Evolutionary conservation across 2,888 invertebrate genomes (phyloP).

Genomic region (Acronicta aceris): DNA sequence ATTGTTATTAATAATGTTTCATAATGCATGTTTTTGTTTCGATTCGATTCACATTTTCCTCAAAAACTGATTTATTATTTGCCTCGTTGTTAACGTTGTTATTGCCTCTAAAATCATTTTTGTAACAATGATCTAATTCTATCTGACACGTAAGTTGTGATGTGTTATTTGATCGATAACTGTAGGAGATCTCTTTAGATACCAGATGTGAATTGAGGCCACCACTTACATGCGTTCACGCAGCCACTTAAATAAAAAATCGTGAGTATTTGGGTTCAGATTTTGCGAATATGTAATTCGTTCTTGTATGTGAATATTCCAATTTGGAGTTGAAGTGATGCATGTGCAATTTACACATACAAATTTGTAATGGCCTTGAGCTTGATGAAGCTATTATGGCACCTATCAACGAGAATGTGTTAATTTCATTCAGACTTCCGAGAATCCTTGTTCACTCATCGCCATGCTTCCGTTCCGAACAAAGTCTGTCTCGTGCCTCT

Average conservation of each 20-base stretch:
- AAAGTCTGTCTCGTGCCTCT: constrained; percentile 64
- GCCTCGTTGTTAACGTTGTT: constrained; percentile 14
- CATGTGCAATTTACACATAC: constrained; percentile 15
- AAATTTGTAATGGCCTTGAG: constrained; percentile 60
- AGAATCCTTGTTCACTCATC: constrained; percentile 71
- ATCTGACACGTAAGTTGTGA: constrained; percentile 60
- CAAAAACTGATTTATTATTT: constrained; percentile 15
- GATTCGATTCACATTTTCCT: constrained; percentile 28
- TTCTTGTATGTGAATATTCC: constrained; percentile 22
- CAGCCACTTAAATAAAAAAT: constrained; percentile 57
- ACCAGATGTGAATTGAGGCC: constrained; percentile 72
- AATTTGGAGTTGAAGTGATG: constrained; percentile 11
- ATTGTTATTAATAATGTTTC: constrained; percentile 45
- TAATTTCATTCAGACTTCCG: constrained; percentile 68
- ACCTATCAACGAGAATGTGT: constrained; percentile 54
- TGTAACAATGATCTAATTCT: constrained; percentile 52
- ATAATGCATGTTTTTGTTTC: constrained; percentile 31
- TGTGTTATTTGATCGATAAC: constrained; percentile 73
- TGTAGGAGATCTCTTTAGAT: constrained; percentile 75
- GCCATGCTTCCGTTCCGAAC: constrained; percentile 67
- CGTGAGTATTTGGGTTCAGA: constrained; percentile 41
- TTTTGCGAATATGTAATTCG: constrained; percentile 29
- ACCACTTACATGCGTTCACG: constrained; percentile 59
- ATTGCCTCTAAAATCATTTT: constrained; percentile 15
- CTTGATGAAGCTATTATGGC: constrained; percentile 54